These are phyloP conservation scores for Seira musarum DNA, from an alignment of 2,888 invertebrate genomes.

Conservation along the genomic window DNA sequence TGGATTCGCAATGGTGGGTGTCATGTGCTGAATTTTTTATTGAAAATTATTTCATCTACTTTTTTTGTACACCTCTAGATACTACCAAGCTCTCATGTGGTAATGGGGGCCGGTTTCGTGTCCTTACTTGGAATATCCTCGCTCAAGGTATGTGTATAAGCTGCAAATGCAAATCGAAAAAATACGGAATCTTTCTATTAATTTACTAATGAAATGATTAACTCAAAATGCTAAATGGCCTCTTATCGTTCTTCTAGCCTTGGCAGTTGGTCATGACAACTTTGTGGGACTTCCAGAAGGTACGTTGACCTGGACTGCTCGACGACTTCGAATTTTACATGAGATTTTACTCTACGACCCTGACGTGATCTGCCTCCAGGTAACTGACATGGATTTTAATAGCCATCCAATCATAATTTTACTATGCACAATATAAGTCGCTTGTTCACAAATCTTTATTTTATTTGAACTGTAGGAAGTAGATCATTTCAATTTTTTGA, in stretches of 20 bases:
- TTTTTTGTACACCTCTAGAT: slow-evolving; percentile 3
- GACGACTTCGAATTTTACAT: slow-evolving; percentile 80
- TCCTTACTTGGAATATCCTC: slow-evolving; percentile 82
- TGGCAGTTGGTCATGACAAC: slow-evolving; percentile 81
- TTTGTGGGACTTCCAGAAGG: slow-evolving; percentile 81
- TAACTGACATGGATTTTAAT: slow-evolving; percentile 70
- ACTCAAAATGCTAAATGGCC: slow-evolving; percentile 53
- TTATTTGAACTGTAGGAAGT: slow-evolving; percentile 77
- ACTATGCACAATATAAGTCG: no score
- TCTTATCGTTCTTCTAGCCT: slow-evolving; percentile 74
- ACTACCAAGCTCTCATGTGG: slow-evolving; percentile 18
- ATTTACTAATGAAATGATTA: no score
- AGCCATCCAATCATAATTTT: no score
- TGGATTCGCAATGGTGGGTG: no score
- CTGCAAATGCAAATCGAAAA: not conserved
- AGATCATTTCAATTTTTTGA: slow-evolving; percentile 82
- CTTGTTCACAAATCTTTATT: no score
- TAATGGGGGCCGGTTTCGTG: slow-evolving; percentile 74
- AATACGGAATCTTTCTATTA: not conserved
- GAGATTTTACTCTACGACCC: slow-evolving; percentile 81
- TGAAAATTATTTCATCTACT: no score
- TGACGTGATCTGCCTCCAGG: slow-evolving; percentile 82
- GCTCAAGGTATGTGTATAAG: slow-evolving; percentile 77
- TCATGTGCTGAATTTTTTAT: no score
- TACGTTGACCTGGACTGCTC: slow-evolving; percentile 80